Evolutionary conservation across 1,140 invertebrate genomes (phyloP).

Genomic region (Dendroctonus valens): DNA sequence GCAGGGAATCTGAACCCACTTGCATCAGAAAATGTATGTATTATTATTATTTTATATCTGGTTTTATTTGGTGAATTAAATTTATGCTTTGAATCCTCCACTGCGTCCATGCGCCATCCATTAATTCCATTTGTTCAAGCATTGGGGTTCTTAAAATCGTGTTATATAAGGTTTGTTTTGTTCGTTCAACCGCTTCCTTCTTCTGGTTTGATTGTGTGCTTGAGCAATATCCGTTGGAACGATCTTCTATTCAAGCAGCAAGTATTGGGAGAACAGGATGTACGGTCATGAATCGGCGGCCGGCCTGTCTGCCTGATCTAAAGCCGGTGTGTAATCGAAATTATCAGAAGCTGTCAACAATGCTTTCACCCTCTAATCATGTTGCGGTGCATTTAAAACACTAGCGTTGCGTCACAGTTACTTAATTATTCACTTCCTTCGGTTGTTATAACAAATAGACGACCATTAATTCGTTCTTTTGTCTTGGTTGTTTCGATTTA

Average conservation of each 20-base stretch:
- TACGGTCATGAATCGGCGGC: conserved; percentile 3
- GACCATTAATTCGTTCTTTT: conserved; percentile 9
- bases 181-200: no score
- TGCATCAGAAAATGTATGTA: no score
- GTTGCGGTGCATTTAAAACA: conserved; percentile 3
- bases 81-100: no score
- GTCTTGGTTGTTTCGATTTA: conserved; percentile 1
- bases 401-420: conserved; percentile 10
- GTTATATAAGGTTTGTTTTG: no score
- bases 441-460: conserved; percentile 18
- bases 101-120: no score
- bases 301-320: conserved; percentile 3
- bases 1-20: no score
- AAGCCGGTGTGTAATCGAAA: conserved; percentile 19
- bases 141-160: no score
- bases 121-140: no score
- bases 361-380: conserved; percentile 13
- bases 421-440: conserved; percentile 22
- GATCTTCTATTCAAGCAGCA: background rate
- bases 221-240: no score
- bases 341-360: conserved; percentile 7
- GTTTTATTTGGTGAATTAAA: no score
- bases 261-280: conserved; percentile 4
- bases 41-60: no score
- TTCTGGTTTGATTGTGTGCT: no score